Base-by-base conservation (phyloP, 2,113 vertebrate species). In the Dolichotis patagonum region DNA sequence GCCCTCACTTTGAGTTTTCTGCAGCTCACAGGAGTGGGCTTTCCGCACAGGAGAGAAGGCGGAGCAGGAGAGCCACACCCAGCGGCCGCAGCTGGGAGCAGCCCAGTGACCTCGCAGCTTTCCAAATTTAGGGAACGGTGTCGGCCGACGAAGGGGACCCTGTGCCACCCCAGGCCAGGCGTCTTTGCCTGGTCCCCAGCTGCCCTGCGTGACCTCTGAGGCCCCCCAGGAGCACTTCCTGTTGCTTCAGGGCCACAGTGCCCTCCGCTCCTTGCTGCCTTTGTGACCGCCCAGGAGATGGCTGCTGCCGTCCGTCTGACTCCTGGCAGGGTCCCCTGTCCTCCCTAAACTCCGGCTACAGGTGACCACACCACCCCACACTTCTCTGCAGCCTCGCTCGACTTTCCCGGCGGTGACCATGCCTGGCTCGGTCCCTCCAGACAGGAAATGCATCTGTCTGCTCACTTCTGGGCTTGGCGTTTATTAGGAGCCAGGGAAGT, bases 401-500 rank as follows among this genome's bases (percentile, higher is more conserved):
- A 19, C 17, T 17, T 91, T 41, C 52, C 43, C 54, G 43, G 3
- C 49, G 75, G 83, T 63, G 82, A 26, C 81, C 0, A 67, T 81
- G 81, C 41, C 62, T 80, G 65, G 35, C 26, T 58, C 49, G 38
- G 46, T 35, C 78, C 46, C 30, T 78, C 16, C 65, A 84, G 93
- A 94, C 41, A 63, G 6, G 49, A 83, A 87, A 91, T 92, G 78
- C 94, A 88, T 90, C 96, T 38, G 62, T 83, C 85, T 93, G 30
- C 24, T 88, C 26, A 62, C 96, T 71, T 88, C 83, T 92, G 77
- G 90, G 77, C 65, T 80, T 90, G 90, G 92, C 78, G 96, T 96
- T 93, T 92, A 87, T 85, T 96, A 88, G 77, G 22, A 93, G 69
- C 85, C 65, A 56, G 87, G 83, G 86, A 93, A 92, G 85, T 96